Evolutionary conservation across 2,797 vertebrate genomes (phyloP).

Genomic region (Geotrypetes seraphini): DNA sequence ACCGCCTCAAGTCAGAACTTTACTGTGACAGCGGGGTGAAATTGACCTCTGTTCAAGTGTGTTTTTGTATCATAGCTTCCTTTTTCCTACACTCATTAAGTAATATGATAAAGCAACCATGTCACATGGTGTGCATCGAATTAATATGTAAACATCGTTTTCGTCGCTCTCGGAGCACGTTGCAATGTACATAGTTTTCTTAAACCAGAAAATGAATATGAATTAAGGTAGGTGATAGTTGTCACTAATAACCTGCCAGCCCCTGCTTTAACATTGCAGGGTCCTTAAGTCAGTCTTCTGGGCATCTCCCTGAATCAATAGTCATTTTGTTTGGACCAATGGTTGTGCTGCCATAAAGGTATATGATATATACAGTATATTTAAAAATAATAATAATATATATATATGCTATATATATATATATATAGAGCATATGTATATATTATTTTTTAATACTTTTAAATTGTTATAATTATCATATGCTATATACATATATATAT

Average conservation of each 20-base stretch:
- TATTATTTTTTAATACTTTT: too few relatives aligned
- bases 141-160: conserved; percentile 12
- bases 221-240: conserved; percentile 16
- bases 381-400: too few relatives aligned
- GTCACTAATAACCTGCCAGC: conserved; percentile 18
- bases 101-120: too few relatives aligned
- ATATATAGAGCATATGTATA: too few relatives aligned
- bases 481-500: too few relatives aligned
- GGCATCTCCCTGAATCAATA: conserved; percentile 43
- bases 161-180: conserved; percentile 12
- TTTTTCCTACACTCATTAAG: conserved; percentile 14
- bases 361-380: conserved; percentile 22
- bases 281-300: conserved; percentile 23
- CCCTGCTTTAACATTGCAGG: conserved; percentile 16
- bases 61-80: too few relatives aligned
- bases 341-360: conserved; percentile 35
- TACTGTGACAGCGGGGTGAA: too few relatives aligned
- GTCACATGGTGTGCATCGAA: too few relatives aligned
- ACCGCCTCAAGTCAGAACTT: too few relatives aligned
- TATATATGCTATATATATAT: too few relatives aligned
- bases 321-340: conserved; percentile 46
- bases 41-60: too few relatives aligned
- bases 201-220: neutral
- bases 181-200: neutral
- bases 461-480: too few relatives aligned